Conservation (phyloP, 2,888 invertebrate species). For the Cheilosia pagana region DNA sequence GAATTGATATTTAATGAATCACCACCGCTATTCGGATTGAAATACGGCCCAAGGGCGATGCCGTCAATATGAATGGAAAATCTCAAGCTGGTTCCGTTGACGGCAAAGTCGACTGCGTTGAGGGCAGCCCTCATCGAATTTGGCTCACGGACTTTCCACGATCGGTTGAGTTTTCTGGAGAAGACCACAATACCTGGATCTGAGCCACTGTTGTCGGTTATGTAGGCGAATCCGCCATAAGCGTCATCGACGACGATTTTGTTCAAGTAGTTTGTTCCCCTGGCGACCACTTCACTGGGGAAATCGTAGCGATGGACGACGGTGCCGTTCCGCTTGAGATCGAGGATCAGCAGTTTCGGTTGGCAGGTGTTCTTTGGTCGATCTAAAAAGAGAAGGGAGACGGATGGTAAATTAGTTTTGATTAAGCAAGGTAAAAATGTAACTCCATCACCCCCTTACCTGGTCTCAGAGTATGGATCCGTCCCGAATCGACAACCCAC, state of each 20-base stretch:
- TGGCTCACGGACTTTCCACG: slow-evolving; percentile 89
- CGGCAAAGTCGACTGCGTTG: slow-evolving; percentile 86
- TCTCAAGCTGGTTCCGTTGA: slow-evolving; percentile 86
- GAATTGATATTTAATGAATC: slow-evolving; percentile 72
- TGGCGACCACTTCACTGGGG: slow-evolving; percentile 86
- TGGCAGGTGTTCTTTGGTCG: slow-evolving; percentile 86
- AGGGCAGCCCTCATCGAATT: slow-evolving; percentile 87
- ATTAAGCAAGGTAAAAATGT: no score
- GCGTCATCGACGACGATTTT: slow-evolving; percentile 90
- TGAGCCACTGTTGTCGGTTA: slow-evolving; percentile 88
- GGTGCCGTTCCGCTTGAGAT: slow-evolving; percentile 86
- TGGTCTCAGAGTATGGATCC: slow-evolving; percentile 86
- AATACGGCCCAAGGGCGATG: slow-evolving; percentile 88
- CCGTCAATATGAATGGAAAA: slow-evolving; percentile 88
- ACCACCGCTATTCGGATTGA: slow-evolving; percentile 79
- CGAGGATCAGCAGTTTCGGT: slow-evolving; percentile 88
- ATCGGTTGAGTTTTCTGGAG: slow-evolving; percentile 86
- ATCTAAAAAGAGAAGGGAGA: slow-evolving; percentile 35
- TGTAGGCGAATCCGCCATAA: slow-evolving; percentile 88
- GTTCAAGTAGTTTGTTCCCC: slow-evolving; percentile 87
- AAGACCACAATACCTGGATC: slow-evolving; percentile 91
- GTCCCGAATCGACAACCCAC: slow-evolving; percentile 89
- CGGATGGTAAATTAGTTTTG: no score
- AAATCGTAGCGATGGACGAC: slow-evolving; percentile 86
- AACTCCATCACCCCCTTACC: slow-evolving; percentile 57